Percentiles rank a stretch among this genome's conserved stretches.
These are phyloP conservation scores for Hypolimnas misippus DNA, from an alignment of 2,888 invertebrate genomes.

Conservation along the genomic window DNA sequence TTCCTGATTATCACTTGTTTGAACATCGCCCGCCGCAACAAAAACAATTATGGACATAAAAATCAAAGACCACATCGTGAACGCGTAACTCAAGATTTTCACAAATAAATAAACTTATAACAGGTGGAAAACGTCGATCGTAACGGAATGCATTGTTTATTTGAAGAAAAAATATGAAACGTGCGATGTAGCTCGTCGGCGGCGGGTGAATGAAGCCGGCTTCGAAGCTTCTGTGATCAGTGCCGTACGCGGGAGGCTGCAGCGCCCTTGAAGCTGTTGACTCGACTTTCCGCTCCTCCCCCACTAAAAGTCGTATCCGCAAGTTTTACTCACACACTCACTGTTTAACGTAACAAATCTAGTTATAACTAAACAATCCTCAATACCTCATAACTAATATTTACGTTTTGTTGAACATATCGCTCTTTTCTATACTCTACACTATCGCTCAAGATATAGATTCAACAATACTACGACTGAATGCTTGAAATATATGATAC, in stretches of 20 bases:
- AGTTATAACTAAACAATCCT: constrained; percentile 3
- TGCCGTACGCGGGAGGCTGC: constrained; percentile 60
- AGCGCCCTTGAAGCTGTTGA: constrained; percentile 63
- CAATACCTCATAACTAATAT: background rate
- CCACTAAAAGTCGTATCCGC: constrained; percentile 25
- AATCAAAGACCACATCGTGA: constrained; percentile 62
- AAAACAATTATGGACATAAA: constrained; percentile 54
- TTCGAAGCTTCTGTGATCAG: constrained; percentile 45
- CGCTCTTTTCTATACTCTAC: background rate
- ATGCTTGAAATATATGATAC: constrained; percentile 40
- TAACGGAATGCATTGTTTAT: constrained; percentile 64
- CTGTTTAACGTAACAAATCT: constrained; percentile 1
- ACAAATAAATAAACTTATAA: constrained; percentile 54
- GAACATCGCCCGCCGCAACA: constrained; percentile 34
- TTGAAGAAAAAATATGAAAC: constrained; percentile 48
- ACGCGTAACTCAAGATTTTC: constrained; percentile 32
- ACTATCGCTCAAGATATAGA: constrained; percentile 11
- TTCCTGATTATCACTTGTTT: constrained; percentile 47
- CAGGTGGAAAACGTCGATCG: constrained; percentile 68
- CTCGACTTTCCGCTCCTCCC: constrained; percentile 43
- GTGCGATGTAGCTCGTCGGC: constrained; percentile 60
- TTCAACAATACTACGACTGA: constrained; percentile 17
- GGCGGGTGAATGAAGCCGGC: constrained; percentile 56
- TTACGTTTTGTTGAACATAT: constrained; percentile 8
- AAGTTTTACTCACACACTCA: constrained; percentile 18